Evolutionary conservation across 2,113 vertebrate genomes (phyloP).

Genomic region (Heterotis niloticus): DNA sequence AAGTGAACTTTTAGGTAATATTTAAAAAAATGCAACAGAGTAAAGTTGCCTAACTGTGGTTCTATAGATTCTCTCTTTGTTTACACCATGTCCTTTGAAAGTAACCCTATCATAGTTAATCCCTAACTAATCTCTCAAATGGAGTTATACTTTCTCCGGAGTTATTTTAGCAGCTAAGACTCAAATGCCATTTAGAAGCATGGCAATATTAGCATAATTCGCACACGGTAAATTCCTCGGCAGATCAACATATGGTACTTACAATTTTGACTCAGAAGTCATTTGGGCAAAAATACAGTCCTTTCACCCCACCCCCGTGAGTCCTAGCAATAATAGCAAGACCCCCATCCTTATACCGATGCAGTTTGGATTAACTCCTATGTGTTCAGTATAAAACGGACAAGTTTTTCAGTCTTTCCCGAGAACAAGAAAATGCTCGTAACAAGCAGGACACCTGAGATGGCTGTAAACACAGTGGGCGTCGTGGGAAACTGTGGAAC

Average conservation of each 20-base stretch:
- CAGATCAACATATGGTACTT: slow-evolving; percentile 54
- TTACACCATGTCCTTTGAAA: not conserved
- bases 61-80: not conserved
- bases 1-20: no score
- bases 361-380: slow-evolving; percentile 34
- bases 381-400: not conserved
- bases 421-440: slow-evolving; percentile 3
- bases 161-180: slow-evolving; percentile 11
- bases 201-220: slow-evolving; percentile 27
- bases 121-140: slow-evolving; percentile 10
- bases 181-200: slow-evolving; percentile 8
- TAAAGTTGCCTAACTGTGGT: not conserved
- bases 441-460: not conserved
- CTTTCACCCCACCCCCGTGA: slow-evolving; percentile 50
- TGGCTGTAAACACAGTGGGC: not conserved
- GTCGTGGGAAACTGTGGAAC: not conserved
- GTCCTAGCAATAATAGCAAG: slow-evolving; percentile 25
- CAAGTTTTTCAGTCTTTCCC: not conserved
- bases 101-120: slow-evolving; percentile 3
- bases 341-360: slow-evolving; percentile 42
- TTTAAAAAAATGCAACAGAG: not conserved
- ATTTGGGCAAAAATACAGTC: slow-evolving; percentile 36
- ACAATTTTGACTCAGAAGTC: slow-evolving; percentile 40
- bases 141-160: not conserved
- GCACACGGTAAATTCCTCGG: slow-evolving; percentile 51